Evolutionary conservation across 2,797 vertebrate genomes (phyloP).

Genomic region (Streptopelia turtur): DNA sequence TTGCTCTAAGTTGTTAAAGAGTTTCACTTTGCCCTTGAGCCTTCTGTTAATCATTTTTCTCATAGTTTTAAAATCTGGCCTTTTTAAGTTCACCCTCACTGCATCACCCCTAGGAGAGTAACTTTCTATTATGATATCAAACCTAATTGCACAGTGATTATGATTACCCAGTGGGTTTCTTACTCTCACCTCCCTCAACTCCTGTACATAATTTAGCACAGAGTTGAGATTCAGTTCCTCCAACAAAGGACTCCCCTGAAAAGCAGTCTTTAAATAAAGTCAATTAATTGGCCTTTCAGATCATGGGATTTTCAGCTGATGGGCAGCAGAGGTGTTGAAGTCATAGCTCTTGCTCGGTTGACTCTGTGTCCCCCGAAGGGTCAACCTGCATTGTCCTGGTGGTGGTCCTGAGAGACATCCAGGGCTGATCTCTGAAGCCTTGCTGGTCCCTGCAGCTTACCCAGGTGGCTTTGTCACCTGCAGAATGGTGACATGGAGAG

Average conservation of each 20-base stretch:
- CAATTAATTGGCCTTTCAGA: conserved; percentile 24
- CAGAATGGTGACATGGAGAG: neutral
- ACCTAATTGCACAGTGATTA: conserved; percentile 66
- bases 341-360: neutral
- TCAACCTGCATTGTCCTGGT: neutral
- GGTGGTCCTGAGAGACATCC: neutral
- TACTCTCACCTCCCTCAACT: conserved; percentile 57
- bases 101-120: conserved; percentile 61
- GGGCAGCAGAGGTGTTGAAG: neutral
- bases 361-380: neutral
- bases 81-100: conserved; percentile 73
- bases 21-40: conserved; percentile 72
- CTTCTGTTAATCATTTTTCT: conserved; percentile 66
- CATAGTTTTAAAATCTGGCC: conserved; percentile 65
- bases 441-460: neutral
- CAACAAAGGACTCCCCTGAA: conserved; percentile 4
- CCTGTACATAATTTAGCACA: conserved; percentile 53
- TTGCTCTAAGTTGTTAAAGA: conserved; percentile 52
- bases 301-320: neutral
- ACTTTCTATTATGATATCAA: conserved; percentile 75
- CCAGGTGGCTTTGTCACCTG: neutral
- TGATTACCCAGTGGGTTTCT: conserved; percentile 67
- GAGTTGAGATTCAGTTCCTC: conserved; percentile 3
- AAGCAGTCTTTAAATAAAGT: conserved; percentile 53
- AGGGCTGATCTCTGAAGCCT: neutral